These are phyloP conservation scores for Pachyseris speciosa DNA, from an alignment of 64 coral and sea anemone species.

Conservation along the genomic window DNA sequence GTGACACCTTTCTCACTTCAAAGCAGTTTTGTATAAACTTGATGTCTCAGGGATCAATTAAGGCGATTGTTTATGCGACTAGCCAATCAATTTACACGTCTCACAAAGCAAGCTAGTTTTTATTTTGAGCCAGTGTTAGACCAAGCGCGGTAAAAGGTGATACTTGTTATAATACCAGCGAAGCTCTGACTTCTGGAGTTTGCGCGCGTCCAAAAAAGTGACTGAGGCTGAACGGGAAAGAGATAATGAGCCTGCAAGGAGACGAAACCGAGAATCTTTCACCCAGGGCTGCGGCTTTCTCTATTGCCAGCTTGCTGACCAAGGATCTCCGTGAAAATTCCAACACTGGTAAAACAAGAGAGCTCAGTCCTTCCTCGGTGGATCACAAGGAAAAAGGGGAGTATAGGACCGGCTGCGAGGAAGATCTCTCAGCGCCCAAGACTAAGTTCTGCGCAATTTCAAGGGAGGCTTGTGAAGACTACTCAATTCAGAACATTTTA, in stretches of 20 bases:
- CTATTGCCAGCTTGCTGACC: constrained; percentile 78
- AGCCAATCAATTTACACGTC: constrained; percentile 95
- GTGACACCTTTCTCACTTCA: constrained; percentile 43
- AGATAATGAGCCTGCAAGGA: constrained; percentile 30
- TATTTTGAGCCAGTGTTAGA: constrained; percentile 11
- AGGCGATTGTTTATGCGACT: constrained; percentile 78
- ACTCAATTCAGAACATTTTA: constrained; percentile 26
- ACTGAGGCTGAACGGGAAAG: neutral
- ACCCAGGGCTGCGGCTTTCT: constrained; percentile 87
- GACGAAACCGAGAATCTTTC: constrained; percentile 70
- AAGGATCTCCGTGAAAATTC: constrained; percentile 34
- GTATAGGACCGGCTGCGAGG: neutral
- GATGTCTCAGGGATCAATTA: constrained; percentile 80
- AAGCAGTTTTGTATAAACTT: constrained; percentile 69
- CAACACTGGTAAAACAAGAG: constrained; percentile 14
- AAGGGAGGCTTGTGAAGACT: neutral
- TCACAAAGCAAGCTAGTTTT: constrained; percentile 60
- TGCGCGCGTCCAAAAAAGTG: neutral
- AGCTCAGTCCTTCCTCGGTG: constrained; percentile 32
- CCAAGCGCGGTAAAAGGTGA: constrained; percentile 68
- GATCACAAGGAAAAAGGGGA: constrained; percentile 20
- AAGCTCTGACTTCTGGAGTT: constrained; percentile 20
- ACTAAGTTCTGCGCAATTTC: neutral
- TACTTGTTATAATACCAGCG: constrained; percentile 37
- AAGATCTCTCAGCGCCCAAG: neutral